Evolutionary conservation across 2,797 vertebrate species (phyloP), one percentile per base, ranked within the genome.

Genomic region (Stomatorhinus walkeri): DNA sequence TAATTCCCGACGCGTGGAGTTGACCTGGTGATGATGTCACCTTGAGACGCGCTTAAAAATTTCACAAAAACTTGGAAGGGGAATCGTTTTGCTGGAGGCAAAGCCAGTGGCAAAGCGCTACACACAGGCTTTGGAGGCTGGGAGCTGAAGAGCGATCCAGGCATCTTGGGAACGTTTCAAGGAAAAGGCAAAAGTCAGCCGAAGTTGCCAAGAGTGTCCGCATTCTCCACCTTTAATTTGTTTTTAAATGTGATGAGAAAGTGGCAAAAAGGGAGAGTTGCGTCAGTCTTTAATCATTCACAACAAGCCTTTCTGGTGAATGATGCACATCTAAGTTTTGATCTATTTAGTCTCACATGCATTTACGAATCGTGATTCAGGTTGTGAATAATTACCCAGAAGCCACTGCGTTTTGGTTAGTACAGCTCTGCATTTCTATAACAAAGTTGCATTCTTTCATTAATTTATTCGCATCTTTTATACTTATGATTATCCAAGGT

Each of bases 91-190:
- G 64, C 64, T 89, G 85, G 88, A 87, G 88, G 49, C 19, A 19
- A 19, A 83, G 36, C 85, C 51, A 40, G 76, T 22, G 51, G 48
- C 89, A 81, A 48, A 49, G 49, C 81, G 76, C 32, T 12, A 28
- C 2, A 28, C 2, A n/a, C 59, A 56, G 54, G 68, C n/a, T 59
- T 84, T 49, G 56, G 8, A 14, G 14, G 24, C n/a, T 8, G 72
- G 36, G 36, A 52, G 22, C 24, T 59, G 1, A 22, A 83, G 85
- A 10, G 32, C 72, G 8, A 52, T 84, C 85, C 86, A 84, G 87
- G 61, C 51, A 49, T 22, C 52, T 84, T 87, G 72, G 89, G 86
- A 84, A 54, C 2, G 8, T 87, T 89, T 89, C 54, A 87, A 54
- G 28, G 24, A 54, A 86, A 87, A 87, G 36, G 48, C 81, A 87